phyloP scores from a whole-genome alignment of 2,113 vertebrate species.

The Platichthys flesus region DNA sequence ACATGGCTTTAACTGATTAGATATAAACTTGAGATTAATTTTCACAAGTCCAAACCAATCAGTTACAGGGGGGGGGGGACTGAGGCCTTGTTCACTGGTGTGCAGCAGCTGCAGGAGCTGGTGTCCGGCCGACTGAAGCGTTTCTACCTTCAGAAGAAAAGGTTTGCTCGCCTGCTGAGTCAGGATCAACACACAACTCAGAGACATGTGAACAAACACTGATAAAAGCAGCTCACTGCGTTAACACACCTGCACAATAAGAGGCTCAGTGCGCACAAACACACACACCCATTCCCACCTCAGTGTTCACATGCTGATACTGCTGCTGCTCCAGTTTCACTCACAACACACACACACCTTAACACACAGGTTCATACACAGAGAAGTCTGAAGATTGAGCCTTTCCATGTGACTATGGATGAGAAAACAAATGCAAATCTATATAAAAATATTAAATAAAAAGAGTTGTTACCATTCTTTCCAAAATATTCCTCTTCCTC shows the following conservation, averaged over 20 bases:
- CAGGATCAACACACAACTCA: neutral
- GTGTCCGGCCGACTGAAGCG: neutral
- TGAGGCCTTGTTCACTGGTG: no score
- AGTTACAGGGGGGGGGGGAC: no score
- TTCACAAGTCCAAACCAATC: no score
- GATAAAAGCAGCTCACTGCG: constrained; percentile 28
- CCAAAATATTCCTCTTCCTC: constrained; percentile 62
- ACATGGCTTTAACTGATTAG: no score
- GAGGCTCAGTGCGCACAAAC: constrained; percentile 1
- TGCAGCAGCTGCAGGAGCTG: neutral
- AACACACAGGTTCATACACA: no score
- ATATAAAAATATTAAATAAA: neutral
- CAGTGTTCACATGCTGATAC: constrained; percentile 34
- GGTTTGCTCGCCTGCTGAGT: no score
- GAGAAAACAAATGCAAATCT: neutral
- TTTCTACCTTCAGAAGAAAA: neutral
- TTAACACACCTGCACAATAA: constrained; percentile 52
- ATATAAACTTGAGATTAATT: no score
- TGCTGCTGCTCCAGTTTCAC: constrained; percentile 16
- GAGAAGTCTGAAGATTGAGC: no score
- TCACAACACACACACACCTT: neutral
- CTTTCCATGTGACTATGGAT: neutral
- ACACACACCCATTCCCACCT: constrained; percentile 35
- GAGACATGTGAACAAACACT: neutral
- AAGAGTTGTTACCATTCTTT: constrained; percentile 67